Percentiles rank a stretch among this genome's conserved stretches.
Evolutionary conservation across 2,888 invertebrate species (phyloP).

Genomic region (Xylota segnis): DNA sequence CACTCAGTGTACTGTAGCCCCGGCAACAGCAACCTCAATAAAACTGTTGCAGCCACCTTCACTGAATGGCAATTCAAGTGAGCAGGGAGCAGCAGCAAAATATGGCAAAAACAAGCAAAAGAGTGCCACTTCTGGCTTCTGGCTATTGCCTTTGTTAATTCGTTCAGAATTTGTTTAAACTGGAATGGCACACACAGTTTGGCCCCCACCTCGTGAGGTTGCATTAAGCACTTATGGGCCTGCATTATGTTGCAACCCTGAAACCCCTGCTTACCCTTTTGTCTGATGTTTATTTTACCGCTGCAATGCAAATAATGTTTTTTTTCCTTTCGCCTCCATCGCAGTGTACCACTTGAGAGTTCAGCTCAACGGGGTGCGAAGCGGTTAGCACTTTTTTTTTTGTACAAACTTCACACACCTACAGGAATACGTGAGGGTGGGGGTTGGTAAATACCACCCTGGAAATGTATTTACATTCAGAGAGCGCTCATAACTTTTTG

Average conservation of each 20-base stretch:
- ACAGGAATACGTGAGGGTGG: background rate
- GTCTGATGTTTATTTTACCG: constrained; percentile 11
- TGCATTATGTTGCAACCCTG: constrained; percentile 29
- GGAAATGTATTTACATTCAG: constrained; percentile 59
- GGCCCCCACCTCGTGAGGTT: constrained; percentile 40
- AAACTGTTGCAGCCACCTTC: constrained; percentile 55
- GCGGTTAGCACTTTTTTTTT: constrained; percentile 34
- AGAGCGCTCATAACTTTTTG: constrained; percentile 53
- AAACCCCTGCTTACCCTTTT: background rate
- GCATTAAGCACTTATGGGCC: constrained; percentile 52
- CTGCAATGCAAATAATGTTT: constrained; percentile 46
- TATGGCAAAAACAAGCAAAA: constrained; percentile 23
- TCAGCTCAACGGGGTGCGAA: constrained; percentile 34
- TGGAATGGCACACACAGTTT: constrained; percentile 32
- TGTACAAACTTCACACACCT: background rate
- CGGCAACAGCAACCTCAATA: background rate
- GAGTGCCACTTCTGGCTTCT: constrained; percentile 38
- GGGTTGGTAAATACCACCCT: constrained; percentile 30
- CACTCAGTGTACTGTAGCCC: background rate
- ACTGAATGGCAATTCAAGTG: constrained; percentile 44
- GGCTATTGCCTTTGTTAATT: constrained; percentile 61
- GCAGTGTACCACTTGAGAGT: constrained; percentile 54
- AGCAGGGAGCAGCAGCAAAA: background rate
- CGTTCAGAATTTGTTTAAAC: constrained; percentile 42
- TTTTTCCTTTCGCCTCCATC: background rate